Conservation (phyloP, 2,113 vertebrate species). For the Taxidea taxus region DNA sequence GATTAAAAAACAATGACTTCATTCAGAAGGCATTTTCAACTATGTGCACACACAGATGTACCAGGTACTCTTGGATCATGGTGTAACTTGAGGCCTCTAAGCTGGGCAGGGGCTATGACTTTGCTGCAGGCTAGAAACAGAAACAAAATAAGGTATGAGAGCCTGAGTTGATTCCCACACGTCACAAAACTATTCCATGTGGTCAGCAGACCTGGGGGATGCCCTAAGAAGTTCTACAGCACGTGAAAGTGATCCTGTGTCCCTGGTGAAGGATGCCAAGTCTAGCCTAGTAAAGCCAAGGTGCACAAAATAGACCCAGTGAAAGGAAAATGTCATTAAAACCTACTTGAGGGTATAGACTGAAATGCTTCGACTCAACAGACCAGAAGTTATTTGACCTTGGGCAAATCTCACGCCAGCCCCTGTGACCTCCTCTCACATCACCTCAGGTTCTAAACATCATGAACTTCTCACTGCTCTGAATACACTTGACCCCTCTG, state of each 20-base stretch:
- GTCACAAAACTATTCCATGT: background rate
- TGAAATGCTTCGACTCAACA: background rate
- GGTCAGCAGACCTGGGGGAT: background rate
- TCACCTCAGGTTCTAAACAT: background rate
- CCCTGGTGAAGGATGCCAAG: background rate
- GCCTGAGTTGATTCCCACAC: background rate
- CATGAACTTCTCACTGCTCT: background rate
- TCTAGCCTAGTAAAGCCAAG: background rate
- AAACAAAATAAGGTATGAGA: conserved; percentile 23
- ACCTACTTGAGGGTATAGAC: background rate
- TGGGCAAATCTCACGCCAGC: background rate
- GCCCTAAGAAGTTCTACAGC: background rate
- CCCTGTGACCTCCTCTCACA: background rate
- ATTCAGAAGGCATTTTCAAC: conserved; percentile 31
- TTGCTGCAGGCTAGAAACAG: background rate
- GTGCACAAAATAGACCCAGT: background rate
- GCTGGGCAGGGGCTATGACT: background rate
- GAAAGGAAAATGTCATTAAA: background rate
- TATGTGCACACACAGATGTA: background rate
- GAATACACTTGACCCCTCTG: background rate
- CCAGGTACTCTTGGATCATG: background rate
- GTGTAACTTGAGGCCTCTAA: background rate
- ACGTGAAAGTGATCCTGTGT: background rate
- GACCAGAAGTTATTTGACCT: background rate
- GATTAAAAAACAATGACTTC: conserved; percentile 1